Conservation (phyloP, 2,888 invertebrate species). For the Drosophila niveifrons region DNA sequence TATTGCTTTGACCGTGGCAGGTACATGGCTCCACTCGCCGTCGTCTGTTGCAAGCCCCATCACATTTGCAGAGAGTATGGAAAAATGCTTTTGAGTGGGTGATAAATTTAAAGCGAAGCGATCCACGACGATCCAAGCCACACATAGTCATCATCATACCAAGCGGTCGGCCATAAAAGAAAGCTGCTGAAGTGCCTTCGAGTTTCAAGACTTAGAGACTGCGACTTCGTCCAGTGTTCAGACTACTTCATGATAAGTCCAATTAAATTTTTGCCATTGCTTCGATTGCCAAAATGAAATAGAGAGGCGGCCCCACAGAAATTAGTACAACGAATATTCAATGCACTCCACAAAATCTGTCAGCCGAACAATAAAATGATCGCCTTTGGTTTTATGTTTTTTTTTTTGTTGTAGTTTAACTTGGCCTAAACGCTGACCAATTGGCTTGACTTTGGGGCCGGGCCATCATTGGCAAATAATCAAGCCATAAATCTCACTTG, state of each 20-base stretch:
- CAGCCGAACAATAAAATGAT: conserved; percentile 41
- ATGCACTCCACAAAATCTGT: neutral
- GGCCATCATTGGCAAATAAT: conserved; percentile 77
- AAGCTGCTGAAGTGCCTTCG: conserved; percentile 66
- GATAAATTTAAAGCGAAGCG: conserved; percentile 74
- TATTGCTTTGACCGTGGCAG: conserved; percentile 84
- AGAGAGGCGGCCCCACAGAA: neutral
- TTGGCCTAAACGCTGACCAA: conserved; percentile 60
- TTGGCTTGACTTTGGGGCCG: conserved; percentile 37
- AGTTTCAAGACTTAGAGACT: conserved; percentile 24
- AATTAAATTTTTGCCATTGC: conserved; percentile 77
- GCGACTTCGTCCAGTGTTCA: conserved; percentile 31
- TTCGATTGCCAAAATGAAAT: conserved; percentile 38
- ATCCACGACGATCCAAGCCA: conserved; percentile 28
- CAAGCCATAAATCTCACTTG: conserved; percentile 76
- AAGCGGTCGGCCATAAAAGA: conserved; percentile 75
- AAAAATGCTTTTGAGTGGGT: conserved; percentile 80
- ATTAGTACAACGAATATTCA: conserved; percentile 34
- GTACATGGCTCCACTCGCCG: conserved; percentile 77
- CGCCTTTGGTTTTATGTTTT: conserved; percentile 21
- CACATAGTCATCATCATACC: conserved; percentile 74
- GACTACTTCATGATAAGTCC: conserved; percentile 74
- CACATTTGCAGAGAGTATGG: conserved; percentile 58
- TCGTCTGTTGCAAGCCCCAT: conserved; percentile 18
- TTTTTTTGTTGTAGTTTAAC: too few relatives aligned